phyloP scores from a whole-genome alignment of 30 jellyfish, hydroid and myxozoan species.

The Aurelia aurita region DNA sequence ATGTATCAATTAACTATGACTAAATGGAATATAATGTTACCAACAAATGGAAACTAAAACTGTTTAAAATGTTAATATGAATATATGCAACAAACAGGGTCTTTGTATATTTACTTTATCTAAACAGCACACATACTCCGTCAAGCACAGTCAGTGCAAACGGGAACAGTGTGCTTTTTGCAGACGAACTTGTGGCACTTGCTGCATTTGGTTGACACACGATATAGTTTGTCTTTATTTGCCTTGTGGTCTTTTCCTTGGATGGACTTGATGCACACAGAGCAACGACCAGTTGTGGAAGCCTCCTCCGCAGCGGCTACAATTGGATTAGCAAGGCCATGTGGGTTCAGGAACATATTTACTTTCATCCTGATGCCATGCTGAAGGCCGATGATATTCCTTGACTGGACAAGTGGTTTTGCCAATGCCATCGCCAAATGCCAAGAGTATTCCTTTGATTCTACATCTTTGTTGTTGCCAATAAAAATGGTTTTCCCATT shows the following conservation, averaged over 20 bases:
- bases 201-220: conserved; percentile 10
- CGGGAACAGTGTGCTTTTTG: conserved; percentile 5
- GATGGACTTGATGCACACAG: neutral
- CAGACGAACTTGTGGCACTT: neutral
- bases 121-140: neutral
- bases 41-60: too few relatives aligned
- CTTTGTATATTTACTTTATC: too few relatives aligned
- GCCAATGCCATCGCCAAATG: conserved; percentile 10
- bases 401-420: conserved; percentile 5
- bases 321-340: neutral
- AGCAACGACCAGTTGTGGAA: neutral
- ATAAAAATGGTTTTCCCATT: neutral
- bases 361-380: conserved; percentile 1
- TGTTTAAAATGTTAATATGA: too few relatives aligned
- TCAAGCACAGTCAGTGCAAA: neutral
- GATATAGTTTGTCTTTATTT: conserved; percentile 1
- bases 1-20: too few relatives aligned
- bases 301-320: conserved; percentile 1
- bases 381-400: conserved; percentile 3
- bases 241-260: neutral
- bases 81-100: too few relatives aligned
- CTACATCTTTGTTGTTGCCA: neutral
- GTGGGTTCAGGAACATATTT: neutral
- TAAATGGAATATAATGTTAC: too few relatives aligned
- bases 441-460: neutral